Evolutionary conservation across 2,113 vertebrate species (phyloP).

Genomic region (Mirounga angustirostris): DNA sequence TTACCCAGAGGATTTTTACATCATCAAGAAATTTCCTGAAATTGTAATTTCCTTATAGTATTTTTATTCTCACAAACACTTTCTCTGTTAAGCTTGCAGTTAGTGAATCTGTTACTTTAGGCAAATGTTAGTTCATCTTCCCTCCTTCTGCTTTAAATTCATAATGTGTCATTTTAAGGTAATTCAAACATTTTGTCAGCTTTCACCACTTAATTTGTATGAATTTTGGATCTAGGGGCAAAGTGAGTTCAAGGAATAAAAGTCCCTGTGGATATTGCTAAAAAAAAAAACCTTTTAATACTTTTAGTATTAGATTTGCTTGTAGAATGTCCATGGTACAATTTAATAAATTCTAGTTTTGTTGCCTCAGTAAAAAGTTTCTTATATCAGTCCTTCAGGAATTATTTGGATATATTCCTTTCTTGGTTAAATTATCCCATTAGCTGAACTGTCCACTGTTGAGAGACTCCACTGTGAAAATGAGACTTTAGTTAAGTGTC

Average conservation of each 20-base stretch:
- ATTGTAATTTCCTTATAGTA: slow-evolving; percentile 35
- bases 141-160: slow-evolving; percentile 48
- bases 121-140: background rate
- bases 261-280: slow-evolving; percentile 13
- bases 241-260: slow-evolving; percentile 52
- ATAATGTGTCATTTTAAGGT: slow-evolving; percentile 42
- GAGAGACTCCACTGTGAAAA: slow-evolving; percentile 10
- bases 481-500: slow-evolving; percentile 30
- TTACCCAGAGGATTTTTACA: background rate
- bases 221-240: slow-evolving; percentile 48
- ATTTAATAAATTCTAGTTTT: slow-evolving; percentile 69
- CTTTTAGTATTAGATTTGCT: slow-evolving; percentile 55
- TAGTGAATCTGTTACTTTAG: slow-evolving; percentile 27
- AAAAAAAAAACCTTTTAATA: slow-evolving; percentile 35
- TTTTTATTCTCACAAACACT: background rate
- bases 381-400: slow-evolving; percentile 35
- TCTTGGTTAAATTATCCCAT: slow-evolving; percentile 62
- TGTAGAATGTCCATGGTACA: background rate
- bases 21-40: slow-evolving; percentile 49
- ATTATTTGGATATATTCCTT: background rate
- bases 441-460: background rate
- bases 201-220: slow-evolving; percentile 61
- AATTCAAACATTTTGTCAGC: slow-evolving; percentile 62
- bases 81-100: slow-evolving; percentile 27
- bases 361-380: slow-evolving; percentile 67